A percentile compares a stretch with the other conserved stretches of the same genome.
Evolutionary conservation across 2,797 vertebrate genomes (phyloP).

Genomic region (Lepidocolaptes lacrymiger): DNA sequence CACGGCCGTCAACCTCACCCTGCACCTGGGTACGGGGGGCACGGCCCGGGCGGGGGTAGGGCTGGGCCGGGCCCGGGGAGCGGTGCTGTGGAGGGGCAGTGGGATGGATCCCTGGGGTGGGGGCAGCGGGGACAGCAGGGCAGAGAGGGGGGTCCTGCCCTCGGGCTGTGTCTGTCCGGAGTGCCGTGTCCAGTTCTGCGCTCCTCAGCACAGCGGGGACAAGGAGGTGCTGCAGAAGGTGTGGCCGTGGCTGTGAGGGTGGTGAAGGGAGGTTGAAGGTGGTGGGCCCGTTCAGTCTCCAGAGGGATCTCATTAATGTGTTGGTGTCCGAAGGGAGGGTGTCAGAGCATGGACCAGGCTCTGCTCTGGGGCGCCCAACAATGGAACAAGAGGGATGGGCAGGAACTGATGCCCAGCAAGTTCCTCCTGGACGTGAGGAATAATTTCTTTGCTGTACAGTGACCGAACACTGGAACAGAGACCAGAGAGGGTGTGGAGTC

Average conservation of each 20-base stretch:
- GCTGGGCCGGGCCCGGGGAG: not conserved
- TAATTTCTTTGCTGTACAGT: not conserved
- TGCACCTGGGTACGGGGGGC: constrained; percentile 90
- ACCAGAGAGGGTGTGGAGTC: not conserved
- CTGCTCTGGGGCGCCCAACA: not conserved
- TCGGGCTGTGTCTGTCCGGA: too few relatives aligned
- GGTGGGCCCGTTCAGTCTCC: not conserved
- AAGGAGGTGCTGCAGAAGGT: not conserved
- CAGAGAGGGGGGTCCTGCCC: not conserved
- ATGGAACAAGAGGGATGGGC: not conserved
- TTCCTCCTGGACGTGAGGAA: accelerated
- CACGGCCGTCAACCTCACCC: constrained; percentile 91
- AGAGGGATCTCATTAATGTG: not conserved
- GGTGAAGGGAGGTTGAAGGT: not conserved
- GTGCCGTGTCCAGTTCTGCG: not conserved
- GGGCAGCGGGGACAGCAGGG: accelerated
- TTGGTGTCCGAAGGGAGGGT: not conserved
- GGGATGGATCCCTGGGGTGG: not conserved
- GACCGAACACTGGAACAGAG: not conserved
- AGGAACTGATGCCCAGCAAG: not conserved
- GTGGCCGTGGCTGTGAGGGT: not conserved
- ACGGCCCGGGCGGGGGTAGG: not conserved
- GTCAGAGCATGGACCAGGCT: not conserved
- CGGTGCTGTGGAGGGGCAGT: not conserved
- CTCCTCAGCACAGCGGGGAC: not conserved